A percentile compares a stretch with the other conserved stretches of the same genome.
Conservation (phyloP, 2,888 invertebrate genomes). For the Aporophyla nigra region DNA sequence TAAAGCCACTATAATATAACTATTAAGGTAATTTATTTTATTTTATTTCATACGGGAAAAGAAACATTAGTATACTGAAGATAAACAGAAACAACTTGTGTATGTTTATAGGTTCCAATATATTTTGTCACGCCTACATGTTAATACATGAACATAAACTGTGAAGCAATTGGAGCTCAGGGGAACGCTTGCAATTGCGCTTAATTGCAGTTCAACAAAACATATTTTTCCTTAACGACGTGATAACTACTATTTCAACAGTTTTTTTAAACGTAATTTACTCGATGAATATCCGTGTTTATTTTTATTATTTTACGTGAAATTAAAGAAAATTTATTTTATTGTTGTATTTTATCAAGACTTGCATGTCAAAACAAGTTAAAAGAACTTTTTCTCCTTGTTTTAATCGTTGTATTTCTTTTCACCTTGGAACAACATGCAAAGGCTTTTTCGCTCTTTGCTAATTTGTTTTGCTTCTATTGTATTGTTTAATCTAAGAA, state of each 20-base stretch:
- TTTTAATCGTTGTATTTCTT: neutral
- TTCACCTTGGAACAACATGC: neutral
- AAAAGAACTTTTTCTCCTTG: too few relatives aligned
- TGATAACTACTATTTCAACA: slow-evolving; percentile 48
- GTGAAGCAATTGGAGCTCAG: slow-evolving; percentile 26
- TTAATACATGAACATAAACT: slow-evolving; percentile 25
- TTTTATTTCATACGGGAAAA: too few relatives aligned
- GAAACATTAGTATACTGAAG: too few relatives aligned
- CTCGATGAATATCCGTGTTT: neutral
- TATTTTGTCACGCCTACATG: slow-evolving; percentile 10
- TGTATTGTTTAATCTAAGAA: neutral
- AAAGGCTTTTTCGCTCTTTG: too few relatives aligned
- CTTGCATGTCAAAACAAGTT: too few relatives aligned
- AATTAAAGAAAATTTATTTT: neutral
- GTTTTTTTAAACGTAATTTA: slow-evolving; percentile 28
- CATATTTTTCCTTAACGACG: slow-evolving; percentile 56
- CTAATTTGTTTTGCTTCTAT: neutral
- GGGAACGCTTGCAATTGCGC: slow-evolving; percentile 51
- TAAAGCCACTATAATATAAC: too few relatives aligned
- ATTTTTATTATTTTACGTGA: neutral
- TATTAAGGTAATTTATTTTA: too few relatives aligned
- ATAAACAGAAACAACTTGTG: too few relatives aligned
- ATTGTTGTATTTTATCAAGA: neutral
- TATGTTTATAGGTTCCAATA: neutral
- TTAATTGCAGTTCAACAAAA: slow-evolving; percentile 49